Evolutionary conservation across 1,140 invertebrate genomes (phyloP).

Genomic region (Aphis craccivora): DNA sequence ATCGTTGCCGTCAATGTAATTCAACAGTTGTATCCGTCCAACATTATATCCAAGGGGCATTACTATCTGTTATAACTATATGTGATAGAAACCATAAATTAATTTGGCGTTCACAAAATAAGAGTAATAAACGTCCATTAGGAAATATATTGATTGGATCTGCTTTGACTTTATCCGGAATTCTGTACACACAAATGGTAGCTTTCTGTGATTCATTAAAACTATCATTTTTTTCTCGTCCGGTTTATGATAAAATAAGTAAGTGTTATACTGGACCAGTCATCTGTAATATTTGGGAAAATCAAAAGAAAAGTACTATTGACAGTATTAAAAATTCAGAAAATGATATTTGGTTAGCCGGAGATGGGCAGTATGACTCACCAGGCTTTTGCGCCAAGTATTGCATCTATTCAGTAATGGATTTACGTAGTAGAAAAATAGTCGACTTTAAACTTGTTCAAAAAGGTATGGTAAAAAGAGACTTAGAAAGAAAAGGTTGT

Average conservation of each 20-base stretch:
- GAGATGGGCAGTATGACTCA: neutral
- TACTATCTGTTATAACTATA: neutral
- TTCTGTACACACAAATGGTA: neutral
- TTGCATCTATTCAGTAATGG: neutral
- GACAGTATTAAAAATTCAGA: neutral
- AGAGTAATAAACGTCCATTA: neutral
- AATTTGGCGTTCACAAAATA: conserved; percentile 21
- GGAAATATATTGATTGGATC: conserved; percentile 18
- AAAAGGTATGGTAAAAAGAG: conserved; percentile 22
- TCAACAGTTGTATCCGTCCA: neutral
- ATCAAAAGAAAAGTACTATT: neutral
- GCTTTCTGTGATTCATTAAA: conserved; percentile 26
- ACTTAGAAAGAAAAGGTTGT: conserved; percentile 23
- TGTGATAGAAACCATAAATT: neutral
- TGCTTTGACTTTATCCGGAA: conserved; percentile 4
- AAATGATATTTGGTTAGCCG: neutral
- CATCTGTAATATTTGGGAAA: too few relatives aligned
- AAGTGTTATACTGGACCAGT: neutral
- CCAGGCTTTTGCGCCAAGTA: too few relatives aligned
- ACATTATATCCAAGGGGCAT: neutral
- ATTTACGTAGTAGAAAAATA: conserved; percentile 3
- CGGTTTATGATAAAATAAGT: neutral
- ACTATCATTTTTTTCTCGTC: neutral
- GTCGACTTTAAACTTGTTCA: conserved; percentile 32
- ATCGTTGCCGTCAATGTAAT: conserved; percentile 21